These are phyloP conservation scores for Hoplias malabaricus DNA, from an alignment of 2,113 vertebrate genomes.

Conservation along the genomic window DNA sequence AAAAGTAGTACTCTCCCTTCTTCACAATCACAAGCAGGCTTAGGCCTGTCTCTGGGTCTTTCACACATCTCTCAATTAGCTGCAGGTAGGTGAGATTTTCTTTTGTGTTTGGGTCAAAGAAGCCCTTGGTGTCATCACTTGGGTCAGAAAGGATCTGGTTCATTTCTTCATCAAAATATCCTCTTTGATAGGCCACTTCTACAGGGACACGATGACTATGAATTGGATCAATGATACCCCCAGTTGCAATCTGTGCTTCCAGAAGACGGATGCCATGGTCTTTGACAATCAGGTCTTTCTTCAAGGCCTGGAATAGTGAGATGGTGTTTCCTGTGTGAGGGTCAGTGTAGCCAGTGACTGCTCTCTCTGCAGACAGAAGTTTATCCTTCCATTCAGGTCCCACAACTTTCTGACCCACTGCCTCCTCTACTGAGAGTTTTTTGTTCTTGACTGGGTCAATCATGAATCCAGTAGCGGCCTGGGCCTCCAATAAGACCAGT, in stretches of 20 bases:
- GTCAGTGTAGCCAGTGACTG: slow-evolving; percentile 72
- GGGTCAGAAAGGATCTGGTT: slow-evolving; percentile 47
- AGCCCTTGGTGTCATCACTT: slow-evolving; percentile 58
- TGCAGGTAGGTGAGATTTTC: slow-evolving; percentile 74
- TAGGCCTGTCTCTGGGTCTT: slow-evolving; percentile 52
- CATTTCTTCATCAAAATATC: slow-evolving; percentile 64
- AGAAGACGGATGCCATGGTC: slow-evolving; percentile 71
- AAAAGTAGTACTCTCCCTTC: background rate
- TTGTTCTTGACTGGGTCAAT: slow-evolving; percentile 71
- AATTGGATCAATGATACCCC: slow-evolving; percentile 70
- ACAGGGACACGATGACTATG: slow-evolving; percentile 69
- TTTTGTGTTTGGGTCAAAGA: slow-evolving; percentile 69
- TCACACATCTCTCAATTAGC: slow-evolving; percentile 68
- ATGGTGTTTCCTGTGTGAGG: slow-evolving; percentile 61
- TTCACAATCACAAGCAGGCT: background rate
- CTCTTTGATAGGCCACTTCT: slow-evolving; percentile 13
- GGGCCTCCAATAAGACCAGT: slow-evolving; percentile 68
- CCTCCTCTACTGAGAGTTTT: slow-evolving; percentile 72
- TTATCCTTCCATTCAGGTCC: slow-evolving; percentile 68
- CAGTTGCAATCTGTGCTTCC: slow-evolving; percentile 77
- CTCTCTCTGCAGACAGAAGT: slow-evolving; percentile 70
- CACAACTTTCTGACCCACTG: slow-evolving; percentile 55
- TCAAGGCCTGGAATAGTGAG: slow-evolving; percentile 75
- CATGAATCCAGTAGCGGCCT: slow-evolving; percentile 78
- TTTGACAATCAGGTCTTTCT: slow-evolving; percentile 63